phyloP scores from a whole-genome alignment of 2,113 vertebrate species.

The Chinchilla lanigera region DNA sequence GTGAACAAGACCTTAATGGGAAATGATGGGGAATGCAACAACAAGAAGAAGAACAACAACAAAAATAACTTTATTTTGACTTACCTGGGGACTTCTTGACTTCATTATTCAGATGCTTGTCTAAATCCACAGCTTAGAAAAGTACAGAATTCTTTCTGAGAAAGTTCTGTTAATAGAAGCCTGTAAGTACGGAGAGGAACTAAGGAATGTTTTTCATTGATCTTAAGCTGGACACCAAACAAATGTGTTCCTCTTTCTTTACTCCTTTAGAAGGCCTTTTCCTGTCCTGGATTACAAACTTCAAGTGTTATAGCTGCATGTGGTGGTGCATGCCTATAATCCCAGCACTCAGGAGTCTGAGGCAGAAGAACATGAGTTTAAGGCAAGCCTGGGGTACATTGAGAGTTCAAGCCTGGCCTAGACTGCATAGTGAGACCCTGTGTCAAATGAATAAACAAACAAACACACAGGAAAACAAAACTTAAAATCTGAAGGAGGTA shows the following conservation, averaged over 20 bases:
- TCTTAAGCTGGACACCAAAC: conserved; percentile 2
- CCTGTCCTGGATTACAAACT: background rate
- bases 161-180: conserved; percentile 62
- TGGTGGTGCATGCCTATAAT: background rate
- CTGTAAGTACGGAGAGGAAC: conserved; percentile 23
- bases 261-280: background rate
- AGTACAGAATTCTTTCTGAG: conserved; percentile 62
- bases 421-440: background rate
- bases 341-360: background rate
- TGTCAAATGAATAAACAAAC: background rate
- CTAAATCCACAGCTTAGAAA: conserved; percentile 65
- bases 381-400: background rate
- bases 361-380: background rate
- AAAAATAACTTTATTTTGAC: conserved; percentile 48
- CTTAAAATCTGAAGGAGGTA: background rate
- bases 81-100: conserved; percentile 62
- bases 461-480: background rate
- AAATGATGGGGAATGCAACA: conserved; percentile 35
- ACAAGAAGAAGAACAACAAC: background rate
- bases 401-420: background rate
- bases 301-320: background rate
- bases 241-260: background rate
- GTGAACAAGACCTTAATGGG: conserved; percentile 21
- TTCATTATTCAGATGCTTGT: conserved; percentile 23
- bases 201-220: conserved; percentile 33